Percentiles rank a stretch among this genome's conserved stretches.
phyloP scores from a whole-genome alignment of 2,888 invertebrate species.

The Lordiphosa fenestrarum region DNA sequence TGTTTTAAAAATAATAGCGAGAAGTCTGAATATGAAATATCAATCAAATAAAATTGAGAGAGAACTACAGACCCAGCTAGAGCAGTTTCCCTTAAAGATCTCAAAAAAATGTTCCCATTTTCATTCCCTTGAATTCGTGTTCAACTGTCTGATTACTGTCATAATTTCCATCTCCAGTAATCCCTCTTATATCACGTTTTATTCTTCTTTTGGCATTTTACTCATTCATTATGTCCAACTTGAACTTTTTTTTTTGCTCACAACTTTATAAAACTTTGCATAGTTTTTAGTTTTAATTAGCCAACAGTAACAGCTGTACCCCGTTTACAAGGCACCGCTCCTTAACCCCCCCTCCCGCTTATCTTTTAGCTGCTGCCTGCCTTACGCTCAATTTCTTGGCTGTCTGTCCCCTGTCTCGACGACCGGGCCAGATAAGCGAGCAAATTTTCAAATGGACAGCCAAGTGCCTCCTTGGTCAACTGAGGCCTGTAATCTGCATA shows the following conservation, averaged over 20 bases:
- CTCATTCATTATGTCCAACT: constrained; percentile 54
- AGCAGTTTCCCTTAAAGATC: too few species aligned
- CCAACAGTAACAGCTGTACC: constrained; percentile 43
- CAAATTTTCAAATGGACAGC: constrained; percentile 73
- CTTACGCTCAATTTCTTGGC: constrained; percentile 72
- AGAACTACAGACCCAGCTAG: too few species aligned
- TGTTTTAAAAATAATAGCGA: too few species aligned
- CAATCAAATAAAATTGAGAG: too few species aligned
- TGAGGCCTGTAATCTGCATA: constrained; percentile 34
- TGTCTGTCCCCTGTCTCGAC: constrained; percentile 42
- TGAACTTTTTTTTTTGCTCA: constrained; percentile 55
- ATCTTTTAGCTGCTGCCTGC: constrained; percentile 67
- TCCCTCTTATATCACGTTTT: constrained; percentile 7
- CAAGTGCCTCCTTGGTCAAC: constrained; percentile 54
- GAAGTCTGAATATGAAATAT: too few species aligned
- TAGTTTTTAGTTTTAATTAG: constrained; percentile 67
- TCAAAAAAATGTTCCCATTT: too few species aligned
- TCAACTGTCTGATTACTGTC: constrained; percentile 11
- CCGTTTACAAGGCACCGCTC: neutral
- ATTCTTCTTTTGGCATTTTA: constrained; percentile 14
- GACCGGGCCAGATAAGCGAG: constrained; percentile 68
- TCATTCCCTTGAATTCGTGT: neutral
- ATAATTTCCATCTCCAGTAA: constrained; percentile 6
- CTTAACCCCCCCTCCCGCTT: constrained; percentile 33
- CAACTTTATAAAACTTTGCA: constrained; percentile 51